Base-by-base conservation (phyloP, 2,888 invertebrate genomes). In the Steinernema carpocapsae region DNA sequence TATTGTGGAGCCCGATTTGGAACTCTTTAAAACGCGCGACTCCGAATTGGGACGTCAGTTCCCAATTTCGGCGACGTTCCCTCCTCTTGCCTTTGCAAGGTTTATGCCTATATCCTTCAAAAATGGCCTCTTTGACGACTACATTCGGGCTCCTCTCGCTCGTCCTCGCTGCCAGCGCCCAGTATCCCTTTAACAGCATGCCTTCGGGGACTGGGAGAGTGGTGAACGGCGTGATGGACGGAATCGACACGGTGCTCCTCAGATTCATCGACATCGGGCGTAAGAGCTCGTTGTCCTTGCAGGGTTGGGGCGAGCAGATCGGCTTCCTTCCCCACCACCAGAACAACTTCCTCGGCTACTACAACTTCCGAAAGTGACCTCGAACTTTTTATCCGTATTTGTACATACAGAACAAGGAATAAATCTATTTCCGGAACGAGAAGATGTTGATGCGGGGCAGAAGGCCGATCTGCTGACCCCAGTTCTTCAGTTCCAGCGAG, bases 201-300 rank as follows among this genome's bases (percentile, higher is more conserved):
- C 19, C 26, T 2, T 56, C 56, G 6, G 56, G 56, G 56, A 56
- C 56, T 3, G 26, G 56, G 7, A 10, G 17, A 56, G 56, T 56
- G 56, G 56, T 56, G 56, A 56, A 56, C 56, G 56, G 56, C 14
- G 56, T 56, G 24, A 56, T 56, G 56, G 56, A 56, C 56, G 56
- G 56, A 10, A 56, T 56, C 56, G 56, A 56, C 56, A 56, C 26
- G 56, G 56, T 56, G 6, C 24, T 56, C 24, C 56, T 56, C 24
- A 22, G 56, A 3, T 56, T 56, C 56, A 56, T 56, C 56, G 56
- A 56, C 56, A 56, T 26, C 6, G 56, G 24, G 24, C 22, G 56
- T 22, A 56, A 56, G 26, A 56, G 56, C 24, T 26, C 56, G 6
- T 17, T 56, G 2, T 56, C 56, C 26, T 26, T 56, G 6, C 56